Percentiles rank a stretch among this genome's conserved stretches.
phyloP scores from a whole-genome alignment of 2,113 vertebrate genomes.

The Cinclus mexicanus region DNA sequence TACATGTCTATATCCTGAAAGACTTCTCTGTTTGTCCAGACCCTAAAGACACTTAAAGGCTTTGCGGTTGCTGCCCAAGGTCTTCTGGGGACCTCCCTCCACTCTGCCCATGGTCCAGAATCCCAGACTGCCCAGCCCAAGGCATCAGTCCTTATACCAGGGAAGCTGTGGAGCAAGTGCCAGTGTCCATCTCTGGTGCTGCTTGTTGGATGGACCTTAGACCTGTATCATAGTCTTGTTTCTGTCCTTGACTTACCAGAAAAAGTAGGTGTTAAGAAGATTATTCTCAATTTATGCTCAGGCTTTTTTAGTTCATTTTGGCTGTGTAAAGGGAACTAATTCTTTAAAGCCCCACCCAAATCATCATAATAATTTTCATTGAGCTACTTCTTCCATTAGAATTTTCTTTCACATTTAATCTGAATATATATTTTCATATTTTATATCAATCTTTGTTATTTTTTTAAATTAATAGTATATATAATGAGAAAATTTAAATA shows the following conservation, averaged over 20 bases:
- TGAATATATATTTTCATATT: neutral
- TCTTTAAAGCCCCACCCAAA: neutral
- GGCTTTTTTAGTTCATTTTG: neutral
- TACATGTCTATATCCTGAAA: neutral
- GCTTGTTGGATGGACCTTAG: neutral
- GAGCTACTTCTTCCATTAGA: neutral
- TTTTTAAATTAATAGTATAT: neutral
- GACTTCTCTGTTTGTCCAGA: neutral
- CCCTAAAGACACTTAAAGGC: neutral
- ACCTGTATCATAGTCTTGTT: neutral
- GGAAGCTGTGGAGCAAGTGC: rapidly evolving
- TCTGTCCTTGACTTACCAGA: neutral
- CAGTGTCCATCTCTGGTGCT: neutral
- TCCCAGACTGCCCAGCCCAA: neutral
- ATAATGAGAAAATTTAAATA: neutral
- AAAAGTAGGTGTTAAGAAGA: neutral
- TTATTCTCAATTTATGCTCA: neutral
- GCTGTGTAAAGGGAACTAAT: neutral
- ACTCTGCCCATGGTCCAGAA: neutral
- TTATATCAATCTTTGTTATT: neutral
- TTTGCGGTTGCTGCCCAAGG: neutral
- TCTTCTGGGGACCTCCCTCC: rapidly evolving
- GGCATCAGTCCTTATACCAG: neutral
- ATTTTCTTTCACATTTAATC: neutral
- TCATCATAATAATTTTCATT: neutral